A percentile compares a stretch with the other conserved stretches of the same genome.
These are phyloP conservation scores for Dysdera silvatica DNA, from an alignment of 1,140 invertebrate species.

Conservation along the genomic window DNA sequence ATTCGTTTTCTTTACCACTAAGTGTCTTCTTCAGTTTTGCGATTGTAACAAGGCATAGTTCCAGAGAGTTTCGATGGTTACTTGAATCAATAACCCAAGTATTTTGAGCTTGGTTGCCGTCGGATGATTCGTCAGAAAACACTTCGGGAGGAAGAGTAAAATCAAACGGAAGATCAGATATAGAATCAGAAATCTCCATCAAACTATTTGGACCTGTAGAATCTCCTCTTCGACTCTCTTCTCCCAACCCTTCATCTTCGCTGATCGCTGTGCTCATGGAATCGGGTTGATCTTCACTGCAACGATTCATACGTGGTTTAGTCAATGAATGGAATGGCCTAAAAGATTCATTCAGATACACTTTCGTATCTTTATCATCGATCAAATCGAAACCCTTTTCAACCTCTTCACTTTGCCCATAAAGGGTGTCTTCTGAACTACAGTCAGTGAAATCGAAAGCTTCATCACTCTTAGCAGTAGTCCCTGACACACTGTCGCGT, in stretches of 20 bases:
- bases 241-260: conserved; percentile 34
- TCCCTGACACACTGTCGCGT: no score
- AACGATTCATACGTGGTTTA: no score
- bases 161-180: neutral
- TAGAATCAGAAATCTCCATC: conserved; percentile 20
- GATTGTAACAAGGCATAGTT: conserved; percentile 18
- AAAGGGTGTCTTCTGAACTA: no score
- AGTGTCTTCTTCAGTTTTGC: conserved; percentile 11
- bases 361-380: no score
- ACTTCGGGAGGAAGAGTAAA: neutral
- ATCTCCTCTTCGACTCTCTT: conserved; percentile 28
- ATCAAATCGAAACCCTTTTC: no score
- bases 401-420: no score
- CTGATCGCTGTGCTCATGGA: conserved; percentile 27
- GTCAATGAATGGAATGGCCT: no score
- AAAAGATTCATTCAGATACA: no score
- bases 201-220: conserved; percentile 32
- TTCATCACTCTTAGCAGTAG: no score
- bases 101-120: conserved; percentile 7
- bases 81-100: neutral
- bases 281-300: conserved; percentile 11
- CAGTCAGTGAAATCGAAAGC: no score
- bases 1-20: conserved; percentile 16
- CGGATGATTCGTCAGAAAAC: conserved; percentile 1
- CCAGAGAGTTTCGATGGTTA: conserved; percentile 1